A percentile compares a stretch with the other conserved stretches of the same genome.
phyloP scores from a whole-genome alignment of 2,113 vertebrate species.

The Sinosuthora webbiana region DNA sequence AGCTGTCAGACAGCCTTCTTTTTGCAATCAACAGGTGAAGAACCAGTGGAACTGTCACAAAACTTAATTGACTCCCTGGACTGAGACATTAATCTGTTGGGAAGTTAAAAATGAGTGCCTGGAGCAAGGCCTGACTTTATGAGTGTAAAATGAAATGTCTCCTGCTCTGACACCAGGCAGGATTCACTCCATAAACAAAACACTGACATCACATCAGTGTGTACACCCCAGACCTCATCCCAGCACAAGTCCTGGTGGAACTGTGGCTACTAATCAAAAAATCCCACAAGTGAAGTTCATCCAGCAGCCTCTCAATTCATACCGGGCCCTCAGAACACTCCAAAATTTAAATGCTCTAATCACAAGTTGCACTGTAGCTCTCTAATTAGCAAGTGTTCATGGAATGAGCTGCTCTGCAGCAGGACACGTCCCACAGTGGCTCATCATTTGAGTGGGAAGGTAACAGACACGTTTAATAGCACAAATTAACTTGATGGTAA shows the following conservation, averaged over 20 bases:
- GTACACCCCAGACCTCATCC: not conserved
- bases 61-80: not conserved
- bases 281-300: not conserved
- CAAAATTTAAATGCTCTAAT: not conserved
- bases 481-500: slow-evolving; percentile 37
- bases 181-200: not conserved
- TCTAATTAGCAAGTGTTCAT: not conserved
- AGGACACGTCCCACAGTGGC: not conserved
- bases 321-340: not conserved
- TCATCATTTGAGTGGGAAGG: not conserved
- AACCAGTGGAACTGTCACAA: not conserved
- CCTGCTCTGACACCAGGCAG: not conserved
- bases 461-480: slow-evolving; percentile 24
- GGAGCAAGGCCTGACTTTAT: not conserved
- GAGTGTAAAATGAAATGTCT: not conserved
- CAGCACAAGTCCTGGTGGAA: not conserved
- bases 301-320: not conserved
- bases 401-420: not conserved
- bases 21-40: not conserved
- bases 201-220: not conserved
- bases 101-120: not conserved
- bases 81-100: not conserved
- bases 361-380: not conserved
- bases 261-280: not conserved
- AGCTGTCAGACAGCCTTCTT: not conserved